Evolutionary conservation across 2,888 invertebrate genomes (phyloP).

Genomic region (Gari tellinella): DNA sequence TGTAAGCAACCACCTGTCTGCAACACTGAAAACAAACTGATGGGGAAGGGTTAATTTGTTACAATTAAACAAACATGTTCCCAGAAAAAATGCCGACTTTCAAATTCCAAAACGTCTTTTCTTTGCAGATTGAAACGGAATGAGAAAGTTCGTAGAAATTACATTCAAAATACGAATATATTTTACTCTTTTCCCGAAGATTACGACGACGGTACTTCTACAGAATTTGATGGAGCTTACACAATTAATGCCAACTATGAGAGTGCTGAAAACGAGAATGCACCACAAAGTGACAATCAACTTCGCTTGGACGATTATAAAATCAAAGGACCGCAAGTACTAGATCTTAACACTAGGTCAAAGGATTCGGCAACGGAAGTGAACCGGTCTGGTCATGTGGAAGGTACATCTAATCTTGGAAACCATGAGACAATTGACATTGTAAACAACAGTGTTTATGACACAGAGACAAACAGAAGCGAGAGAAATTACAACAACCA

Average conservation of each 20-base stretch:
- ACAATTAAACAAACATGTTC: too few relatives aligned
- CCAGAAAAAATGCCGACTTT: too few relatives aligned
- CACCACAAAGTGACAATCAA: background rate
- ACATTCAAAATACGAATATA: constrained; percentile 58
- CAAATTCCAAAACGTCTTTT: too few relatives aligned
- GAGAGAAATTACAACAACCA: background rate
- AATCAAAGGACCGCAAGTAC: constrained; percentile 8
- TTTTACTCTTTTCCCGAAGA: constrained; percentile 62
- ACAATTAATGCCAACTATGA: background rate
- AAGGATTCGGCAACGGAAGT: constrained; percentile 3
- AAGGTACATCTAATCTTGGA: background rate
- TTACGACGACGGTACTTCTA: background rate
- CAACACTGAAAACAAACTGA: too few relatives aligned
- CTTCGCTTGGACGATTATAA: constrained; percentile 23
- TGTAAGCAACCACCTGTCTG: too few relatives aligned
- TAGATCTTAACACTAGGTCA: background rate
- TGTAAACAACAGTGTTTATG: background rate
- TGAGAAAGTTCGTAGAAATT: constrained; percentile 48
- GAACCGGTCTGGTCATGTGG: background rate
- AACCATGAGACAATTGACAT: background rate
- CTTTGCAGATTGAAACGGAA: constrained; percentile 54
- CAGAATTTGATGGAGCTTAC: background rate
- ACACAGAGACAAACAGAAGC: background rate
- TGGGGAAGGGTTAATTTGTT: too few relatives aligned
- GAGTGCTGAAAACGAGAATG: background rate